These are phyloP conservation scores for Saccostrea cuccullata DNA, from an alignment of 1,140 invertebrate genomes.

Conservation along the genomic window DNA sequence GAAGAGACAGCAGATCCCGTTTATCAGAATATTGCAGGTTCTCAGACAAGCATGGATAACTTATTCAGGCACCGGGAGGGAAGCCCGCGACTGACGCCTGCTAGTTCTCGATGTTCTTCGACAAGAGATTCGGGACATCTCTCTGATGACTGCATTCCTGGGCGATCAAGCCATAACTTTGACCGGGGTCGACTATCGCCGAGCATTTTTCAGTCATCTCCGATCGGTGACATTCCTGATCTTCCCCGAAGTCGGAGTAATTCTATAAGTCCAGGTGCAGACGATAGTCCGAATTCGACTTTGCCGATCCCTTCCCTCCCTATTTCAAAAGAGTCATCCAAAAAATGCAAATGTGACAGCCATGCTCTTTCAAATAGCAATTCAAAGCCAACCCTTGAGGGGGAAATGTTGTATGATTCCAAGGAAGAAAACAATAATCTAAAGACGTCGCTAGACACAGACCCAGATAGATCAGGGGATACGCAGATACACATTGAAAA, in stretches of 20 bases:
- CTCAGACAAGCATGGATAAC: neutral
- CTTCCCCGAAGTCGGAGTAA: conserved; percentile 13
- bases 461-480: neutral
- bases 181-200: conserved; percentile 25
- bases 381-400: neutral
- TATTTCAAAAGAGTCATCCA: neutral
- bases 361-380: neutral
- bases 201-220: neutral
- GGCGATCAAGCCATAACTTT: neutral
- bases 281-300: neutral
- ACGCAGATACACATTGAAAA: neutral
- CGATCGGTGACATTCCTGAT: conserved; percentile 27
- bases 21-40: conserved; percentile 37
- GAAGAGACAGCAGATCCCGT: conserved; percentile 8
- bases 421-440: conserved; percentile 20
- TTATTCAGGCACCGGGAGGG: neutral
- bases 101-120: neutral
- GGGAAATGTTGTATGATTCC: neutral
- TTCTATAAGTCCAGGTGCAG: neutral
- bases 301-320: conserved; percentile 20
- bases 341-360: conserved; percentile 1
- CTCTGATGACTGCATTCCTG: neutral
- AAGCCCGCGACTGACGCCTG: neutral
- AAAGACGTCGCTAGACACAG: neutral
- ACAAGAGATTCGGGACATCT: neutral